Percentiles rank a stretch among this genome's conserved stretches.
These are phyloP conservation scores for Thyatira batis DNA, from an alignment of 2,888 invertebrate genomes.

Conservation along the genomic window DNA sequence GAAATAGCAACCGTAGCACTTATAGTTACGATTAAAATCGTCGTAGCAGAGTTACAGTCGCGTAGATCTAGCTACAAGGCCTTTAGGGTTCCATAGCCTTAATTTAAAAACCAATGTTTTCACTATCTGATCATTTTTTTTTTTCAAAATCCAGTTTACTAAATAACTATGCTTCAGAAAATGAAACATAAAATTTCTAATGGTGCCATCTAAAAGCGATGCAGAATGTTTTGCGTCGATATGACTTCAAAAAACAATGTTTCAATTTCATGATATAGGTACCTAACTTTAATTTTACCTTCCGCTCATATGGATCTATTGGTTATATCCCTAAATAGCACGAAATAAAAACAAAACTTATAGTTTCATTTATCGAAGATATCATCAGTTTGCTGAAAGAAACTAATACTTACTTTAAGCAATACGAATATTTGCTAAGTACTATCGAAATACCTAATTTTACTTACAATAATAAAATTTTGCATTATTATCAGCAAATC, in stretches of 20 bases:
- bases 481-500: constrained; percentile 5
- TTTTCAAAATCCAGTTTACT: too few relatives aligned
- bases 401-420: too few relatives aligned
- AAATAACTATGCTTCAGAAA: too few relatives aligned
- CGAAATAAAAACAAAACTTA: neutral
- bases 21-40: neutral
- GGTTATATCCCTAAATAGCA: too few relatives aligned
- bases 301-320: too few relatives aligned
- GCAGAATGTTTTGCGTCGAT: neutral
- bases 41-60: neutral
- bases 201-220: neutral
- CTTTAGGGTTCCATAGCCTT: neutral
- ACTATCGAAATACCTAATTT: neutral
- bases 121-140: too few relatives aligned
- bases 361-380: neutral
- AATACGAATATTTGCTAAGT: neutral
- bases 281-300: neutral
- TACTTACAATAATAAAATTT: constrained; percentile 1
- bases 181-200: too few relatives aligned
- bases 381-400: neutral
- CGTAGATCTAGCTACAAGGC: neutral
- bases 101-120: too few relatives aligned
- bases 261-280: neutral
- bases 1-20: neutral
- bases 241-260: neutral